A percentile compares a stretch with the other conserved stretches of the same genome.
Evolutionary conservation across 2,888 invertebrate genomes (phyloP).

Genomic region (Xestia rhomboidea): DNA sequence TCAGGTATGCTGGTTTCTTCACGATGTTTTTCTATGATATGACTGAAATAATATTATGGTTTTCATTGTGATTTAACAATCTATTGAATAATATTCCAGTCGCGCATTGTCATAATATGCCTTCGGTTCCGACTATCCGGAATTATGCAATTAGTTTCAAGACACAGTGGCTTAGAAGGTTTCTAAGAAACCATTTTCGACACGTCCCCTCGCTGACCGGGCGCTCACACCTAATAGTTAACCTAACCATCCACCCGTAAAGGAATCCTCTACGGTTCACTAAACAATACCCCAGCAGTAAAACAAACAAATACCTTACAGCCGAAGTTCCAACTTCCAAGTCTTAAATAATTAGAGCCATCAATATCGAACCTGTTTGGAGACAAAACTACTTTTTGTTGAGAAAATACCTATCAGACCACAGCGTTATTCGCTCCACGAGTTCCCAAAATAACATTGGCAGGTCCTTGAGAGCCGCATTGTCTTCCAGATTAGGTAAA

Average conservation of each 20-base stretch:
- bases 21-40: too few species aligned
- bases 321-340: conserved; percentile 32
- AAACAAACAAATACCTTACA: conserved; percentile 31
- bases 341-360: conserved; percentile 54
- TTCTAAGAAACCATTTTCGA: conserved; percentile 62
- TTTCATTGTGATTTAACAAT: background rate
- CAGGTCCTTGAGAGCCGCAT: conserved; percentile 81
- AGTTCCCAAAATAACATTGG: conserved; percentile 78
- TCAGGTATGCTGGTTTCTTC: too few species aligned
- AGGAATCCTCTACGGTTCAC: conserved; percentile 59
- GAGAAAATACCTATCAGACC: conserved; percentile 55
- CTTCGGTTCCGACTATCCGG: background rate
- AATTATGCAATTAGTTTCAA: conserved; percentile 17
- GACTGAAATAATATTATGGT: background rate
- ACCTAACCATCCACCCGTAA: conserved; percentile 58
- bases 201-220: conserved; percentile 55
- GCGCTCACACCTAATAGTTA: conserved; percentile 58
- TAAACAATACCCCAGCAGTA: conserved; percentile 46
- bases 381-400: conserved; percentile 64
- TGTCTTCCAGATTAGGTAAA: conserved; percentile 89
- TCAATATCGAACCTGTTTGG: conserved; percentile 53
- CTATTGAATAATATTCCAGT: background rate
- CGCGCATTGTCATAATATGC: background rate
- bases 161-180: conserved; percentile 53
- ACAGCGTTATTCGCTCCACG: conserved; percentile 51